Conservation (phyloP, 2,888 invertebrate genomes). For the Drosophila demipolita region DNA sequence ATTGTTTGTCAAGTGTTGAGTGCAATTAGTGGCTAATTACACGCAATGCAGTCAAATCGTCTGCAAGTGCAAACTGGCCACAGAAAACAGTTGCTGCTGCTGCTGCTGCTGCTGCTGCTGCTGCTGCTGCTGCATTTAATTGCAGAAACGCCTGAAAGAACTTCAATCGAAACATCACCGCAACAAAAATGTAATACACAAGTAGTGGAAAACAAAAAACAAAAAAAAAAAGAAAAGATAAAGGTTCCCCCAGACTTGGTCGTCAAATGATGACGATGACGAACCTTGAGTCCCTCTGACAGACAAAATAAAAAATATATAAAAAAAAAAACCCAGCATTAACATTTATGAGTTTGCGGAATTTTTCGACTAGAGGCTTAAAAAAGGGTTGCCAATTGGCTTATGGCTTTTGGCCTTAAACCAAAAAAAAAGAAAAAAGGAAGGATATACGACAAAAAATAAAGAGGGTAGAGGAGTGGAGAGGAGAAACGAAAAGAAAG, state of each 20-base stretch:
- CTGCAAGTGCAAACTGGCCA: conserved; percentile 39
- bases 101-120: conserved; percentile 29
- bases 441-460: conserved; percentile 7
- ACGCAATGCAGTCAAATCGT: conserved; percentile 57
- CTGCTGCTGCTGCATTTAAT: conserved; percentile 35
- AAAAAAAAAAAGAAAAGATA: conserved; percentile 18
- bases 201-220: conserved; percentile 13
- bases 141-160: conserved; percentile 4
- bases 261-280: conserved; percentile 66
- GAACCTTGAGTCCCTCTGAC: conserved; percentile 45
- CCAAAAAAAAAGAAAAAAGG: background rate
- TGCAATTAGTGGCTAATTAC: conserved; percentile 70
- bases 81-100: conserved; percentile 31
- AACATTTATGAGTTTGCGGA: conserved; percentile 77
- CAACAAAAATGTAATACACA: conserved; percentile 33
- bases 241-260: conserved; percentile 45
- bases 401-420: conserved; percentile 8
- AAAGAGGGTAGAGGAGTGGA: conserved; percentile 4
- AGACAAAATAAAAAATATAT: background rate
- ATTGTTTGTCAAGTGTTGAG: background rate
- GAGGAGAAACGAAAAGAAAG: conserved; percentile 6
- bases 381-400: conserved; percentile 43
- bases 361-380: conserved; percentile 62
- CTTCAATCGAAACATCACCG: conserved; percentile 19
- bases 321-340: conserved; percentile 37